Evolutionary conservation across 2,113 vertebrate genomes (phyloP).

Genomic region (Saguinus imperator): DNA sequence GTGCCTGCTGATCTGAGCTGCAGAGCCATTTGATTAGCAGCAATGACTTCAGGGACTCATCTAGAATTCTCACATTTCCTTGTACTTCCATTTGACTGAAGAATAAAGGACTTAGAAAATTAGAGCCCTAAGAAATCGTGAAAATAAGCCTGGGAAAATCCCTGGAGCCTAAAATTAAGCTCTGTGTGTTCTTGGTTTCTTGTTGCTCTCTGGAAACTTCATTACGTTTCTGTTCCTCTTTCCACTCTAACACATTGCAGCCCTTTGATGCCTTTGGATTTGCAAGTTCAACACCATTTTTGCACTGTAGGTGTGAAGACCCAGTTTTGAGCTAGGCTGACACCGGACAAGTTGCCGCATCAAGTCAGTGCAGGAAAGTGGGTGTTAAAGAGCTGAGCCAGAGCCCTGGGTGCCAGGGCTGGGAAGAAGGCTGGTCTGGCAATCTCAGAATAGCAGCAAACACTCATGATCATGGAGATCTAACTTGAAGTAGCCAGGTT

Average conservation of each 20-base stretch:
- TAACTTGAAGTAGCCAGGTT: background rate
- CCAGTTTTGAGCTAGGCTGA: background rate
- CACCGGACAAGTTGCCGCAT: background rate
- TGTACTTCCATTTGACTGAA: background rate
- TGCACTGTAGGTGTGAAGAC: background rate
- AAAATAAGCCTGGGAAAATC: background rate
- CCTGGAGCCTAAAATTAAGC: constrained; percentile 19
- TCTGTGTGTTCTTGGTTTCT: background rate
- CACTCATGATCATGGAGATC: background rate
- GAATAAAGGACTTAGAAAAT: background rate
- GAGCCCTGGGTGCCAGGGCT: background rate
- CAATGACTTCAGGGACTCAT: background rate
- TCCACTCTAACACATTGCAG: background rate
- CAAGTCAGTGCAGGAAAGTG: background rate
- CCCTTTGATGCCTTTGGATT: background rate
- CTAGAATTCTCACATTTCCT: background rate
- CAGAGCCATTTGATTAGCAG: background rate
- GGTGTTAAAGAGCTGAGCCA: background rate
- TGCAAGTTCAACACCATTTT: background rate
- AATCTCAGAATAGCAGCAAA: background rate
- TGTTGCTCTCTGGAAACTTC: background rate
- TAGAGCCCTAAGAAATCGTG: background rate
- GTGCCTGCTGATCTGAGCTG: background rate
- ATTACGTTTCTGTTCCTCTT: constrained; percentile 38
- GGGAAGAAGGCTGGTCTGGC: background rate